A percentile compares a stretch with the other conserved stretches of the same genome.
phyloP scores from a whole-genome alignment of 1,140 invertebrate species.

The Drosophila subobscura region DNA sequence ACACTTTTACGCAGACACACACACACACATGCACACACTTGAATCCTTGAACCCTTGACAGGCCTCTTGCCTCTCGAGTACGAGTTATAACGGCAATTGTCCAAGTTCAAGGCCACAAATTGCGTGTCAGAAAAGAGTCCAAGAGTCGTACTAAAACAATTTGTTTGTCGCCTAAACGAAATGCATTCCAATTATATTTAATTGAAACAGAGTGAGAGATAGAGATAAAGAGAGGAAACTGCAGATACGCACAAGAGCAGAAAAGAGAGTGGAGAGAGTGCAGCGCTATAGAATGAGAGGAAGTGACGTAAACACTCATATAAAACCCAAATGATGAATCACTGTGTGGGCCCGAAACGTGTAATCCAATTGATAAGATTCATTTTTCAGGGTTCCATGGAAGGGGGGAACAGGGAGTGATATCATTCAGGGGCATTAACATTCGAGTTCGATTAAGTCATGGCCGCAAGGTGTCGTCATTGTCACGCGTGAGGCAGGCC shows the following conservation, averaged over 20 bases:
- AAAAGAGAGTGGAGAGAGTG: not conserved
- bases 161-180: constrained; percentile 17
- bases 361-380: constrained; percentile 15
- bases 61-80: not conserved
- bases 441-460: constrained; percentile 57
- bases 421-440: constrained; percentile 41
- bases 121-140: constrained; percentile 24
- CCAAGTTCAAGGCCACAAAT: constrained; percentile 43
- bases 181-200: constrained; percentile 31
- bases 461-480: constrained; percentile 39
- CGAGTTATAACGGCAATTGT: constrained; percentile 21
- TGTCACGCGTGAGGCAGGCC: constrained; percentile 28
- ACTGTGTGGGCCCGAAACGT: constrained; percentile 7
- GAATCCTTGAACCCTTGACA: constrained; percentile 32
- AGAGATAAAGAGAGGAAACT: not conserved
- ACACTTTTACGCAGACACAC: not conserved
- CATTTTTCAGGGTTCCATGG: not conserved
- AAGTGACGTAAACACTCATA: no score
- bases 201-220: constrained; percentile 6
- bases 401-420: not conserved
- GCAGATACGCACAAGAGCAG: not conserved
- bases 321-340: constrained; percentile 21
- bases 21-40: constrained; percentile 19
- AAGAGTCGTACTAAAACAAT: not conserved
- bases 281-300: no score